phyloP scores from a whole-genome alignment of 1,140 invertebrate genomes.

The Stenopsyche tienmushanensis region DNA sequence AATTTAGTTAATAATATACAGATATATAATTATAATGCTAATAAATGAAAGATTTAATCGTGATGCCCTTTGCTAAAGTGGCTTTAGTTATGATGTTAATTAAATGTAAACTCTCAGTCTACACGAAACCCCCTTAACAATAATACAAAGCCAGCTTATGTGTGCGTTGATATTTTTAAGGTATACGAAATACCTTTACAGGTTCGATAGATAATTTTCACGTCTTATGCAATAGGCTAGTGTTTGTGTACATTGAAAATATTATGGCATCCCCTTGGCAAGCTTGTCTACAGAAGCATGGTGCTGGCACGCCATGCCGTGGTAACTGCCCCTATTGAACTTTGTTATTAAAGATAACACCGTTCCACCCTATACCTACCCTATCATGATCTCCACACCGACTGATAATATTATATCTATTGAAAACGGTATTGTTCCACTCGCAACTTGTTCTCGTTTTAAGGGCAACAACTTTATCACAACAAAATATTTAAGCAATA shows the following conservation, averaged over 20 bases:
- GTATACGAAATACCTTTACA: not conserved
- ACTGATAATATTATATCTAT: slow-evolving; percentile 14
- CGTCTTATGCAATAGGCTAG: slow-evolving; percentile 16
- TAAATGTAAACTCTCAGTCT: not conserved
- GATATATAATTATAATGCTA: too few relatives aligned
- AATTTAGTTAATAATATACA: too few relatives aligned
- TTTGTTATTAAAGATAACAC: slow-evolving; percentile 32
- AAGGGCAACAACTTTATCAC: slow-evolving; percentile 15
- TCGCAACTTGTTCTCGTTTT: not conserved
- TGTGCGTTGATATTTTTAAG: not conserved
- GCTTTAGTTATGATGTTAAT: not conserved
- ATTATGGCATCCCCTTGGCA: slow-evolving; percentile 15
- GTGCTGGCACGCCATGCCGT: slow-evolving; percentile 13
- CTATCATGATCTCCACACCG: slow-evolving; percentile 3
- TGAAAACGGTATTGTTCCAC: slow-evolving; percentile 14
- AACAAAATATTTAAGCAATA: slow-evolving; percentile 19
- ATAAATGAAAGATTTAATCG: too few relatives aligned
- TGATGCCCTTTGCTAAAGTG: too few relatives aligned
- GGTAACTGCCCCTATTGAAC: slow-evolving; percentile 28
- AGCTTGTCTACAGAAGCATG: not conserved
- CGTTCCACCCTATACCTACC: not conserved
- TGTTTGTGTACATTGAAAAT: slow-evolving; percentile 20
- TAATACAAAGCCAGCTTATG: not conserved
- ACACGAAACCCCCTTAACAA: not conserved
- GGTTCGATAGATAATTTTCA: slow-evolving; percentile 18